phyloP scores from a whole-genome alignment of 1,140 invertebrate species.

The Aphaenogaster floridana region DNA sequence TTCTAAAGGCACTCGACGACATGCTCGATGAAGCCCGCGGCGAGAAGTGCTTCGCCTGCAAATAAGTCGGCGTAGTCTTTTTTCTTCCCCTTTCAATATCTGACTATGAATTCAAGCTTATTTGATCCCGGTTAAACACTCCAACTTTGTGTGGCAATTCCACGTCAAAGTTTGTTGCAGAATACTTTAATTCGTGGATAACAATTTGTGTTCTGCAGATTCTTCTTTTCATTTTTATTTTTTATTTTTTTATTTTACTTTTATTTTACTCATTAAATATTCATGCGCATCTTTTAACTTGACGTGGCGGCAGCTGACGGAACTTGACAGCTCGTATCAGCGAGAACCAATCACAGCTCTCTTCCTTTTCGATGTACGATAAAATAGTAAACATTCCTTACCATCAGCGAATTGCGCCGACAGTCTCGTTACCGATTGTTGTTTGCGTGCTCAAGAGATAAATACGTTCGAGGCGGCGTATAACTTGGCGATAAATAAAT shows the following conservation, averaged over 20 bases:
- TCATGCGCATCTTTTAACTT: neutral
- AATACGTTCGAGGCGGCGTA: neutral
- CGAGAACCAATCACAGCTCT: neutral
- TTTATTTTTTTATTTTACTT: neutral
- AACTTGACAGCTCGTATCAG: neutral
- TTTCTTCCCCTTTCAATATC: neutral
- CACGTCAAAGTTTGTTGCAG: neutral
- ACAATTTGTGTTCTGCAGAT: neutral
- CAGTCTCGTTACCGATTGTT: constrained; percentile 61
- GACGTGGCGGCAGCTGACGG: neutral
- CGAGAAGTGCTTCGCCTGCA: constrained; percentile 54
- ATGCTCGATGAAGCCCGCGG: constrained; percentile 66
- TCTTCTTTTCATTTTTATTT: neutral
- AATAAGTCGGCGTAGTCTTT: constrained; percentile 34
- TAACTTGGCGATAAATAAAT: neutral
- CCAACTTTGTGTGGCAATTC: neutral
- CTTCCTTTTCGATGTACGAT: constrained; percentile 32
- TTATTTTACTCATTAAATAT: neutral
- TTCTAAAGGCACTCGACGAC: constrained; percentile 77
- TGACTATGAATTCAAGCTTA: neutral
- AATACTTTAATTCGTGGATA: constrained; percentile 1
- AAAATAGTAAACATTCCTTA: constrained; percentile 37
- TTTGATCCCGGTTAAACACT: constrained; percentile 4
- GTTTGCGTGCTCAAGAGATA: constrained; percentile 6
- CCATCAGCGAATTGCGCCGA: neutral